These are phyloP conservation scores for Rotaria magnacalcarata DNA, from an alignment of 2,888 invertebrate species.

Conservation along the genomic window DNA sequence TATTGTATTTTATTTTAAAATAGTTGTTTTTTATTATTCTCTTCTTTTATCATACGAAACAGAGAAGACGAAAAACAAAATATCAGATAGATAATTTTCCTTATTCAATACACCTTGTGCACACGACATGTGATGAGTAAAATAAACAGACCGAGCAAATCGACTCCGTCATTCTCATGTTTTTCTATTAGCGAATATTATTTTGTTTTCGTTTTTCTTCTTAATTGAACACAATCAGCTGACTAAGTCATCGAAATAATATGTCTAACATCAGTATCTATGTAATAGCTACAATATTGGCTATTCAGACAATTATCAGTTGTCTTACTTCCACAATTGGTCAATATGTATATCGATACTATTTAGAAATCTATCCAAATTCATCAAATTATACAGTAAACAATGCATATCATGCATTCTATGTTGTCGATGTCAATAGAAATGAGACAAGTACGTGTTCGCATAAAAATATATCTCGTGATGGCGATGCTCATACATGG, in stretches of 20 bases:
- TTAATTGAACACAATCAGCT: too few relatives aligned
- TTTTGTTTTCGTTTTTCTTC: too few relatives aligned
- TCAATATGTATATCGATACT: background rate
- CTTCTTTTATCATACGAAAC: too few relatives aligned
- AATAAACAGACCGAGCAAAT: too few relatives aligned
- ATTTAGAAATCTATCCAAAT: background rate
- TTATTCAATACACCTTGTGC: too few relatives aligned
- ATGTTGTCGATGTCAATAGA: background rate
- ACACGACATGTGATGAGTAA: too few relatives aligned
- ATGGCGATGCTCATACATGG: background rate
- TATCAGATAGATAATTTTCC: too few relatives aligned
- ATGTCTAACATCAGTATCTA: background rate
- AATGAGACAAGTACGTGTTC: background rate
- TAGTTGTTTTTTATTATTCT: background rate
- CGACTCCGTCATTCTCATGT: too few relatives aligned
- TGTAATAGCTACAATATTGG: background rate
- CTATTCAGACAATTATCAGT: background rate
- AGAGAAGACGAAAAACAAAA: too few relatives aligned
- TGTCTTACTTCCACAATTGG: background rate
- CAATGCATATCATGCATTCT: background rate
- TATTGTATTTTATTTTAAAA: background rate
- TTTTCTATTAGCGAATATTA: too few relatives aligned
- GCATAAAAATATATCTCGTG: background rate
- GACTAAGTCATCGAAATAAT: too few relatives aligned
- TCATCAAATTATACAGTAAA: background rate